Evolutionary conservation across 2,797 vertebrate genomes (phyloP).

Genomic region (Spinus olivaceus): DNA sequence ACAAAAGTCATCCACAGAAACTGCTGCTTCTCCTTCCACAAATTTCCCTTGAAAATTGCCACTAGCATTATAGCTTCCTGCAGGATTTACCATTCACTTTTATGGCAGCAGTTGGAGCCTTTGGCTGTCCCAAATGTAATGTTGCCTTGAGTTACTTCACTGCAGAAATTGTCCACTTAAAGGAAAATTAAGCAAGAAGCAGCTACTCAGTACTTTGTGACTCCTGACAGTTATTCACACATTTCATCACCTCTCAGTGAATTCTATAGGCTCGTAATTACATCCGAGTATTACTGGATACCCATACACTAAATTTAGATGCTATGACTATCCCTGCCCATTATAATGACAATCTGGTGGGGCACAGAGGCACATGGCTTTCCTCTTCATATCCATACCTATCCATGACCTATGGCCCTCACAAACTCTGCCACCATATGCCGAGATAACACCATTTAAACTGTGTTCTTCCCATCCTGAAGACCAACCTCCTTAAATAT

Average conservation of each 20-base stretch:
- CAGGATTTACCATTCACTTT: background rate
- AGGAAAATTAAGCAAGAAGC: background rate
- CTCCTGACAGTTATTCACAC: background rate
- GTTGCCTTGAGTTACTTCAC: background rate
- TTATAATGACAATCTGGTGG: background rate
- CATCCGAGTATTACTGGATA: background rate
- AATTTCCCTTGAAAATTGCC: background rate
- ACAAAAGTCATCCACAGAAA: background rate
- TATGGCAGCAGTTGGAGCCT: background rate
- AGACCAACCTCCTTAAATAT: background rate
- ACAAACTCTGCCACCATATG: background rate
- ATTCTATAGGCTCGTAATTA: background rate
- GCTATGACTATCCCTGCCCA: background rate
- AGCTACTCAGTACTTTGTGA: background rate
- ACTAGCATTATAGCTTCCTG: background rate
- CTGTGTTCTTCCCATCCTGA: background rate
- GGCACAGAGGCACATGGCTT: background rate
- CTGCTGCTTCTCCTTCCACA: background rate
- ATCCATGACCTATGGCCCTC: background rate
- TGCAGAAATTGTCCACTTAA: background rate
- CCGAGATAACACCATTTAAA: background rate
- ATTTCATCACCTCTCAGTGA: background rate
- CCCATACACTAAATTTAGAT: background rate
- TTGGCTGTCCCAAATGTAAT: background rate
- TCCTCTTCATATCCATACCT: background rate